Evolutionary conservation across 2,113 vertebrate species (phyloP), one percentile per base, ranked within the genome.

Genomic region (Pterocles gutturalis): DNA sequence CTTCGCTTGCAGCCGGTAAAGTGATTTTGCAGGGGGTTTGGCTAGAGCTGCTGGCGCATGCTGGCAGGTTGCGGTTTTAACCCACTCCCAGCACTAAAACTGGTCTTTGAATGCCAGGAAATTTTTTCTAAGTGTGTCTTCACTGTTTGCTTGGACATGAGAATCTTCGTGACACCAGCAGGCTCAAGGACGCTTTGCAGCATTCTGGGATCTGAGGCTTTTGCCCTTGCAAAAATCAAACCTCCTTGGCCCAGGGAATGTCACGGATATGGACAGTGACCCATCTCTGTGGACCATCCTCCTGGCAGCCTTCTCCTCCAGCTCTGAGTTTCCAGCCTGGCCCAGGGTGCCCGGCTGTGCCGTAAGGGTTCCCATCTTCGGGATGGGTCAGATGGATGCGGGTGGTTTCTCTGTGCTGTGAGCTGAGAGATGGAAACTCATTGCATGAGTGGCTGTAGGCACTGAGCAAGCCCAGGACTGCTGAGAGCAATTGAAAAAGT

Each of bases 341-440:
- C n/a, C 22, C 29, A 46, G 18, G 25, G 17, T 62, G 24, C 41
- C 33, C 33, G 62, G 10, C 53, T 8, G 11, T 31, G 81, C 8
- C 36, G 21, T 21, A 49, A 31, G 60, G 54, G 13, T 4, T 12
- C 10, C 15, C 6, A 1, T 41, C 11, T 65, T 85, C 1, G 1
- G 20, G 20, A 9, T 15, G 53, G 21, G n/a, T 45, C 57, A 41
- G 53, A 8, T 0, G 2, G 51, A 73, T 19, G 34, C 9, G 10
- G 9, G 19, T 41, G 2, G 2, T 36, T 75, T 36, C 17, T 15
- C n/a, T 2, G 0, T 0, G 0, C 17, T 1, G 4, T 49, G 49
- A 87, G 25, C 33, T 61, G 77, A 69, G 62, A 53, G 28, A 64
- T 29, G 17, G 33, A 45, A 58, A 49, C 53, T n/a, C 17, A 6